A percentile compares a stretch with the other conserved stretches of the same genome.
Evolutionary conservation across 1,140 invertebrate species (phyloP).

Genomic region (Diuraphis noxia): DNA sequence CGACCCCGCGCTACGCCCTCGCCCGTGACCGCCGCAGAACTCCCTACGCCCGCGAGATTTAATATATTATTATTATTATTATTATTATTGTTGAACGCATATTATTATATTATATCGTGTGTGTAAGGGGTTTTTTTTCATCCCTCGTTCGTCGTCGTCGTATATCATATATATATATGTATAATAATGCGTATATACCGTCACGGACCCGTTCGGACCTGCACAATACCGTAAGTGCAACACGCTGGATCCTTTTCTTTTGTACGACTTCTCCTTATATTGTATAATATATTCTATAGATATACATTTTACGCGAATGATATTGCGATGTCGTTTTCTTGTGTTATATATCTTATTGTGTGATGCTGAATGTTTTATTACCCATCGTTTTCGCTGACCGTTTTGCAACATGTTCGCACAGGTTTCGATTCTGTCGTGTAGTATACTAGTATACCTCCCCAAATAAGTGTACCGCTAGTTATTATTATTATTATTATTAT

Average conservation of each 20-base stretch:
- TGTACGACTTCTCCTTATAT: not conserved
- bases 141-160: not conserved
- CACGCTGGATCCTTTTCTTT: not conserved
- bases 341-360: not conserved
- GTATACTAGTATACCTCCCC: too few relatives aligned
- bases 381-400: not conserved
- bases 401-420: not conserved
- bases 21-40: conserved; percentile 46
- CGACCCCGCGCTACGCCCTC: conserved; percentile 51
- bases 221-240: conserved; percentile 50
- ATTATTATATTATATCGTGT: not conserved
- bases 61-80: conserved; percentile 25
- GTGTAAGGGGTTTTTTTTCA: conserved; percentile 15
- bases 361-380: not conserved
- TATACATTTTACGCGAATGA: not conserved
- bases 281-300: too few relatives aligned
- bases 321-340: not conserved
- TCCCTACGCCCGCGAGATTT: not conserved
- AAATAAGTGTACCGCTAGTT: too few relatives aligned
- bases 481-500: too few relatives aligned
- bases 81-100: conserved; percentile 2
- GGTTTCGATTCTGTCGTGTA: not conserved
- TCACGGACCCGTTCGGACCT: conserved; percentile 40
- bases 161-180: not conserved
- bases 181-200: not conserved